A percentile compares a stretch with the other conserved stretches of the same genome.
These are phyloP conservation scores for Cataglyphis livida DNA, from an alignment of 2,888 invertebrate species.

Conservation along the genomic window DNA sequence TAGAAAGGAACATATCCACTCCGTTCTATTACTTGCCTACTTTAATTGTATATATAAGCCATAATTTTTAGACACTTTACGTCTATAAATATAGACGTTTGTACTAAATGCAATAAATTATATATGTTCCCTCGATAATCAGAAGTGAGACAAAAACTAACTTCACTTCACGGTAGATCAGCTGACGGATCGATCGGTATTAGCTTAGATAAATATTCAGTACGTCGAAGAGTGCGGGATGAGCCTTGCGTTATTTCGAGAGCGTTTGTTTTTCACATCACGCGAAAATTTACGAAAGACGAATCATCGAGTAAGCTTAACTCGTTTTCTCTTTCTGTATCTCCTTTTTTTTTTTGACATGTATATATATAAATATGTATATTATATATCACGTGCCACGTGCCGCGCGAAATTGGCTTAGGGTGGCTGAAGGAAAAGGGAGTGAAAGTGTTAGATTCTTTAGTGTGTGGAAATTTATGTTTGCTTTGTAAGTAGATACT, in stretches of 20 bases:
- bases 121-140: constrained; percentile 30
- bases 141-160: constrained; percentile 48
- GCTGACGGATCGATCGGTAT: constrained; percentile 42
- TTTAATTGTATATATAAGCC: constrained; percentile 22
- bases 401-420: constrained; percentile 80
- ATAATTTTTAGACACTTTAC: constrained; percentile 38
- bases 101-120: constrained; percentile 23
- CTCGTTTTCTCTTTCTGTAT: constrained; percentile 65
- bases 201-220: constrained; percentile 13
- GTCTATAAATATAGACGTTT: constrained; percentile 34
- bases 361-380: constrained; percentile 70
- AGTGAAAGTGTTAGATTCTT: constrained; percentile 43
- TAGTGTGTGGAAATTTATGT: constrained; percentile 31
- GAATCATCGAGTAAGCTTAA: constrained; percentile 77
- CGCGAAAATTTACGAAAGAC: constrained; percentile 77
- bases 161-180: constrained; percentile 49
- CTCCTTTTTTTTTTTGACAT: constrained; percentile 66
- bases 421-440: constrained; percentile 80
- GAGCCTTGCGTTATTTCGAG: constrained; percentile 17
- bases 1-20: neutral
- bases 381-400: constrained; percentile 84
- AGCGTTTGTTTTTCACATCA: constrained; percentile 14
- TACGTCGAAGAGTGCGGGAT: constrained; percentile 11
- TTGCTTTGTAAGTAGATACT: constrained; percentile 8
- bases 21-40: constrained; percentile 27